Conservation (phyloP, 2,797 vertebrate genomes). For the Spinibarbus caldwelli region DNA sequence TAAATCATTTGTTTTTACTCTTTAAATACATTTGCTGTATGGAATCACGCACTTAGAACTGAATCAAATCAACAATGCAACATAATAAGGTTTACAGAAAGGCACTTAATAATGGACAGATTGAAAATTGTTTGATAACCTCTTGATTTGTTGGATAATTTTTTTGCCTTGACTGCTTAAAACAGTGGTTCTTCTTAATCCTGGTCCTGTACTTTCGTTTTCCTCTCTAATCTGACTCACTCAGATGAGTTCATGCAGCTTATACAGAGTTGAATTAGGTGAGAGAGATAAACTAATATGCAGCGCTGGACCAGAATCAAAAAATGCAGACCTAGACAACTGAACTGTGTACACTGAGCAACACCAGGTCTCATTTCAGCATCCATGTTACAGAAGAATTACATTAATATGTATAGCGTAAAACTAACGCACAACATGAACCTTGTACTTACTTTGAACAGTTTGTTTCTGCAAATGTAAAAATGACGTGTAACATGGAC, state of each 20-base stretch:
- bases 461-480: neutral
- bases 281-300: neutral
- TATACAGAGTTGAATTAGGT: neutral
- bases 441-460: neutral
- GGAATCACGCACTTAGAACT: neutral
- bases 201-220: neutral
- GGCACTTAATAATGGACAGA: neutral
- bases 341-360: neutral
- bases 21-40: neutral
- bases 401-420: neutral
- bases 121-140: neutral
- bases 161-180: neutral
- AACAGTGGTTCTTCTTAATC: neutral
- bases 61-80: neutral
- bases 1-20: neutral
- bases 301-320: neutral
- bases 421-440: neutral
- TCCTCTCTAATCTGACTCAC: neutral
- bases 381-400: neutral
- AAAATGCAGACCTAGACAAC: neutral
- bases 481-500: neutral
- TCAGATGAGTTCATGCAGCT: neutral
- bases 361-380: neutral
- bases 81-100: neutral
- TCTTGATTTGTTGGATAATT: neutral